Evolutionary conservation across 2,888 invertebrate species (phyloP), one percentile per base, ranked within the genome.

Genomic region (Ichneumoninae sp.): DNA sequence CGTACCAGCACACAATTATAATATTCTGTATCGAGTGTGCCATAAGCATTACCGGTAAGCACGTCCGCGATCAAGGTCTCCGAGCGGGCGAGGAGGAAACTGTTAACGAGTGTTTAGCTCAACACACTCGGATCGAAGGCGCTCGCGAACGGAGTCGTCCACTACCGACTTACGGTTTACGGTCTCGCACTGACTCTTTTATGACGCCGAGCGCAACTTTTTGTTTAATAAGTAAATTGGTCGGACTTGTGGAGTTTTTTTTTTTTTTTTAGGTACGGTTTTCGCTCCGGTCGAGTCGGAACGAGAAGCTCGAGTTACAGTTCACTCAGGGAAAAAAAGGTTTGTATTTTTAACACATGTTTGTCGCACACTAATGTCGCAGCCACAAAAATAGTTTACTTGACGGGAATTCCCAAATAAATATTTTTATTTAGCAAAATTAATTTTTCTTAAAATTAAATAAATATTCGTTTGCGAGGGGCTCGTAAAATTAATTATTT

Each of bases 11-110:
- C 60, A 36, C 40, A 57, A 26, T 60, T 62, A 65, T 83, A 62
- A 70, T 71, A 57, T 57, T 10, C 76, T 60, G n/a, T 26, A 33
- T 30, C 16, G 16, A 30, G 13, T 62, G 16, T 62, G n/a, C 62
- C 22, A 33, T 36, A 74, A 44, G 60, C 19, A 30, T 75, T 47
- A 22, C 30, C 30, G 62, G 19, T 22, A 40, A 66, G 40, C 36
- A 40, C 40, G 36, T 54, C 22, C 13, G 50, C 66, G 75, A 76
- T 76, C 75, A 76, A 76, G 75, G 75, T 76, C 75, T 76, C 22
- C 22, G 75, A 36, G n/a, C 36, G 54, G 22, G 66, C 16, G 54
- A 54, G 40, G 19, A 66, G 52, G 52, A 13, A 36, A 76, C 36
- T 22, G 10, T 22, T 40, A 36, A 40, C 40, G 66, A 66, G 16